Evolutionary conservation across 2,797 vertebrate genomes (phyloP), one percentile per base, ranked within the genome.

Genomic region (Poecilia velifera): DNA sequence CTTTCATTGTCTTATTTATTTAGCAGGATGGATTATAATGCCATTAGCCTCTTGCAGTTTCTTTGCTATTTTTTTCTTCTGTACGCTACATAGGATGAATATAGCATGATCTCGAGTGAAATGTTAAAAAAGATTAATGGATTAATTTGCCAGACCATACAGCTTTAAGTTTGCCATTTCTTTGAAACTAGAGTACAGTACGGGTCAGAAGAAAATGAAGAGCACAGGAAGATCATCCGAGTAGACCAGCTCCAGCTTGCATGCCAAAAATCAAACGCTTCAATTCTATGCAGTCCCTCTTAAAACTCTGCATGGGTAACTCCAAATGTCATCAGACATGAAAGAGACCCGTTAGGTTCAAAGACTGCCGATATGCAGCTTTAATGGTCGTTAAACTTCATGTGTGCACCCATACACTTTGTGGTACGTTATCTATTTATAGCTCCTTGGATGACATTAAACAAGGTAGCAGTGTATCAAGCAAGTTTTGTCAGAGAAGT

Each of bases 101-200:
- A 18, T 74, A 2, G 46, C 28, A 53, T 6, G 18, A n/a, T 39
- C 74, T 82, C 16, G 51, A 55, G 46, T 39, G 22, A 74, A 68
- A 77, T 14, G 46, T 39, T 70, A 22, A 73, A 59, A 34, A 53
- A 81, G 78, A 84, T 66, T 71, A 59, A 87, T 53, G 74, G 73
- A 47, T 39, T 45, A 70, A 39, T 25, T 79, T 49, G 53, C 7
- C 47, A 68, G 53, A 68, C 75, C 41, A 79, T 72, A 51, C 0
- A 28, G 47, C 16, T 72, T 5, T 45, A 8, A 46, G 6, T 72
- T 71, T 80, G 75, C 75, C 14, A 79, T 72, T 51, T 12, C 12
- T 91, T 85, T 87, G 41, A 86, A 85, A 82, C 47, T 9, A n/a
- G 47, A 47, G 18, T 8, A 51, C 39, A 47, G 46, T 77, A 16